Conservation (phyloP, 2,888 invertebrate genomes). For the Sarcophaga caerulescens region DNA sequence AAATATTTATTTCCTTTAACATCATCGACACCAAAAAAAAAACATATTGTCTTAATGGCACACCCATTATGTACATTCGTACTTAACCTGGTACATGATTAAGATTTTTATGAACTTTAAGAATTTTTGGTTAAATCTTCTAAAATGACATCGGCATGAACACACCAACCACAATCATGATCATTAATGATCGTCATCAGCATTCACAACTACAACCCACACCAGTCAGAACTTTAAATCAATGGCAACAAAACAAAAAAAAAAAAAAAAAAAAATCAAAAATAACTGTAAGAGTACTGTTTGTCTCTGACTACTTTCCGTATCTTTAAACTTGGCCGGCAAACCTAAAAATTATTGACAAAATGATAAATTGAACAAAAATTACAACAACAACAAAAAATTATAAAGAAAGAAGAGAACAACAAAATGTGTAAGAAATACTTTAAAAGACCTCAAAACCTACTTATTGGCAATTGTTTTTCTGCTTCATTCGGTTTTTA, state of each 20-base stretch:
- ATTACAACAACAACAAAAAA: not conserved
- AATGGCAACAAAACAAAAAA: not conserved
- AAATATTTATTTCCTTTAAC: constrained; percentile 4
- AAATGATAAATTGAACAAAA: constrained; percentile 28
- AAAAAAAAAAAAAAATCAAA: not conserved
- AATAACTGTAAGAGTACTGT: constrained; percentile 12
- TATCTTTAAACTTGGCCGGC: constrained; percentile 48
- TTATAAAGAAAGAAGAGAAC: not conserved
- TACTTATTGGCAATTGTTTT: constrained; percentile 51
- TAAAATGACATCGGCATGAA: constrained; percentile 7
- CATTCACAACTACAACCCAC: constrained; percentile 36
- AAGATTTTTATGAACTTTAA: constrained; percentile 39
- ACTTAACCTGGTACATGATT: constrained; percentile 27
- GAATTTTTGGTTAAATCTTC: constrained; percentile 34
- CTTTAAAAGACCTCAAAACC: constrained; percentile 63
- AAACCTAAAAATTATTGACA: constrained; percentile 39
- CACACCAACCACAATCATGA: not conserved
- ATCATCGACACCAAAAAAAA: not conserved
- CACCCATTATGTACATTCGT: constrained; percentile 35
- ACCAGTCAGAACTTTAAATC: not conserved
- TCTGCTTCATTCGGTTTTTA: not conserved
- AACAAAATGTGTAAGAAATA: constrained; percentile 18
- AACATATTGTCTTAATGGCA: constrained; percentile 23
- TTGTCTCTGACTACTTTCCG: constrained; percentile 30
- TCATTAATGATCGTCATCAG: constrained; percentile 12